Percentiles rank a stretch among this genome's conserved stretches.
These are phyloP conservation scores for Brachionichthys hirsutus DNA, from an alignment of 2,113 vertebrate species.

Conservation along the genomic window DNA sequence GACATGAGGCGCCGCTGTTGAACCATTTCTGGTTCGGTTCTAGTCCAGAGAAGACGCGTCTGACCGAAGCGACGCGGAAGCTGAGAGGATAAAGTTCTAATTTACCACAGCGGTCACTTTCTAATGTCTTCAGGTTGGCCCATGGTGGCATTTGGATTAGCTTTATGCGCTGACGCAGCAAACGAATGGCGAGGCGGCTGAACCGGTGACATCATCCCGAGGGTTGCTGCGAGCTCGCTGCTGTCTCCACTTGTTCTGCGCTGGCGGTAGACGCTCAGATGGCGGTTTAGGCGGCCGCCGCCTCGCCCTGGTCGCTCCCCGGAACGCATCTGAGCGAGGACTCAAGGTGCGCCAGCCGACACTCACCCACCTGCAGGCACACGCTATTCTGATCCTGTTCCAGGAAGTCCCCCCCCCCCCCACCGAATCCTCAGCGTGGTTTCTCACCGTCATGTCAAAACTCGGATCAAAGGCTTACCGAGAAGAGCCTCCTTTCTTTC, in stretches of 20 bases:
- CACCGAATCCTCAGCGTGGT: slow-evolving; percentile 18
- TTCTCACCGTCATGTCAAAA: slow-evolving; percentile 18
- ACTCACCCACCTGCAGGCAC: slow-evolving; percentile 3
- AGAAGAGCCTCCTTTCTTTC: not conserved
- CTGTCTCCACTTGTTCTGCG: not conserved
- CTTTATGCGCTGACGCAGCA: no score
- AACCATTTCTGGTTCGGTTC: no score
- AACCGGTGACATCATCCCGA: no score
- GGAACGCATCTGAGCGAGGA: slow-evolving; percentile 50
- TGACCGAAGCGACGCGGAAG: no score
- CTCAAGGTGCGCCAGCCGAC: slow-evolving; percentile 48
- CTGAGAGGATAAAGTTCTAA: no score
- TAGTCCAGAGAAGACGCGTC: no score
- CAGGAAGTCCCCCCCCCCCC: slow-evolving; percentile 34
- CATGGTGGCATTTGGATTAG: no score
- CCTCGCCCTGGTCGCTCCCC: slow-evolving; percentile 30
- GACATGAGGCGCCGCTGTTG: no score
- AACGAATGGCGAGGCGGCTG: no score
- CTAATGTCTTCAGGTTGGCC: no score
- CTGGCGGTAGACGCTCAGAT: slow-evolving; percentile 27
- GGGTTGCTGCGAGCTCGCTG: no score
- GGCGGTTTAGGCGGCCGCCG: slow-evolving; percentile 18
- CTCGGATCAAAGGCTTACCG: slow-evolving; percentile 30
- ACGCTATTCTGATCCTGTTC: slow-evolving; percentile 35
- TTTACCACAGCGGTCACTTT: no score